Base-by-base conservation (phyloP, 1,140 invertebrate genomes). In the Neodiprion pinetum region DNA sequence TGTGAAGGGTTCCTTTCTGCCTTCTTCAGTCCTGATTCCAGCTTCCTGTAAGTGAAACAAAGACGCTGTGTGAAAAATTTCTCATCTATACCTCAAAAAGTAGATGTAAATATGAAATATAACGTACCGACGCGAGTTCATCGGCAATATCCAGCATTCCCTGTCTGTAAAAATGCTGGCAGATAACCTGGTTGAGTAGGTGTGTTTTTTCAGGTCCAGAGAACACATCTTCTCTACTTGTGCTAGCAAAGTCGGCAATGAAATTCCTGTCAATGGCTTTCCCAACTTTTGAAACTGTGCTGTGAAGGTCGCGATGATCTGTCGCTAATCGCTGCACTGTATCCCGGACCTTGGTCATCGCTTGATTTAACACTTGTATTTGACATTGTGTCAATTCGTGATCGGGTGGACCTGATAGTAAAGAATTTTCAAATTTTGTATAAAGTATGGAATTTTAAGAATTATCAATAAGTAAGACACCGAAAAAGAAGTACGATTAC, bases 181-280 rank as follows among this genome's bases (percentile, higher is more conserved):
- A 97, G 65, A 99, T 96, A n/a, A 98, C 96, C 89, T 97, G 94
- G 89, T 99, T 98, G 66, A 99, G 89, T 14, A 97, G 89, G 77
- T 94, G 91, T 50, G 93, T 90, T 82, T 97, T 97, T 67, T 95
- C 93, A 40, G 93, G 88, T 28, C 92, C 92, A 68, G 93, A 92
- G 85, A 99, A 96, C 0, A 95, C 93, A 85, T 97, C 95, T 72
- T 97, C 96, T 77, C 95, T 92, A 67, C 94, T 94, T 9, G 96
- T 96, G 7, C 96, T 94, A 11, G 95, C 93, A 90, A 97, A 98
- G 85, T 99, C 97, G 0, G 95, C 91, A 69, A 95, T 94, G 84
- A 98, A 98, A 90, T 97, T 98, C 81, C 96, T 93, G 84, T 99
- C 98, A 79, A 99, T 97, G 0, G 96, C 94, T 90, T 99, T 99